Evolutionary conservation across 2,888 invertebrate genomes (phyloP).

Genomic region (Baccha elongata): DNA sequence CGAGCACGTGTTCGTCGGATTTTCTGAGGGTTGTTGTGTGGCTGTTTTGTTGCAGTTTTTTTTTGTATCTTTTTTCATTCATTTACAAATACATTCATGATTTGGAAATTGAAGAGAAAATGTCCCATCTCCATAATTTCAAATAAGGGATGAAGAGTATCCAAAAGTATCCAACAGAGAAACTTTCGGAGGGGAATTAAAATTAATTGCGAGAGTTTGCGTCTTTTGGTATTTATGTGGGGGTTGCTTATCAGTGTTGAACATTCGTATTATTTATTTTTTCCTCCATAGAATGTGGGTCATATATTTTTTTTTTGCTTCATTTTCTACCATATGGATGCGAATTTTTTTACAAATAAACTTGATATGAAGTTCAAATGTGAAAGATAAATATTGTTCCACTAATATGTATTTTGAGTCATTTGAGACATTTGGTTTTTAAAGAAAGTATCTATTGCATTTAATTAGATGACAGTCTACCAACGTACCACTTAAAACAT

Average conservation of each 20-base stretch:
- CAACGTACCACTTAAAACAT: too few species aligned
- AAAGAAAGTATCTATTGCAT: too few species aligned
- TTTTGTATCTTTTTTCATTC: not conserved
- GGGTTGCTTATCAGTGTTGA: conserved; percentile 14
- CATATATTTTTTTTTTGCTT: conserved; percentile 6
- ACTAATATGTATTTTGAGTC: not conserved
- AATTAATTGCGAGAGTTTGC: conserved; percentile 1
- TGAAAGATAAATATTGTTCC: not conserved
- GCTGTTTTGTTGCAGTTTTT: conserved; percentile 4
- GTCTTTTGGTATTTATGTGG: not conserved
- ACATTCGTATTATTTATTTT: not conserved
- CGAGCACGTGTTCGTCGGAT: conserved; percentile 6
- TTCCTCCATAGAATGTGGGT: conserved; percentile 11
- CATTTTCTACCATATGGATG: conserved; percentile 24
- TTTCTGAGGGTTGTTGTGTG: not conserved
- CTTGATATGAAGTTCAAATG: not conserved
- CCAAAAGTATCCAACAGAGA: too few species aligned
- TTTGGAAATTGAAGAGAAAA: conserved; percentile 17
- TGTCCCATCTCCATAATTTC: conserved; percentile 4
- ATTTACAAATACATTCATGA: conserved; percentile 5
- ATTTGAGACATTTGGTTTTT: too few species aligned
- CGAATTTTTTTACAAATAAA: not conserved
- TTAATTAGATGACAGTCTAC: too few species aligned
- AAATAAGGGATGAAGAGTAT: conserved; percentile 20
- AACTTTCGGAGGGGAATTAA: conserved; percentile 2